Evolutionary conservation across 2,888 invertebrate species (phyloP).

Genomic region (Drosophila buzzatii): DNA sequence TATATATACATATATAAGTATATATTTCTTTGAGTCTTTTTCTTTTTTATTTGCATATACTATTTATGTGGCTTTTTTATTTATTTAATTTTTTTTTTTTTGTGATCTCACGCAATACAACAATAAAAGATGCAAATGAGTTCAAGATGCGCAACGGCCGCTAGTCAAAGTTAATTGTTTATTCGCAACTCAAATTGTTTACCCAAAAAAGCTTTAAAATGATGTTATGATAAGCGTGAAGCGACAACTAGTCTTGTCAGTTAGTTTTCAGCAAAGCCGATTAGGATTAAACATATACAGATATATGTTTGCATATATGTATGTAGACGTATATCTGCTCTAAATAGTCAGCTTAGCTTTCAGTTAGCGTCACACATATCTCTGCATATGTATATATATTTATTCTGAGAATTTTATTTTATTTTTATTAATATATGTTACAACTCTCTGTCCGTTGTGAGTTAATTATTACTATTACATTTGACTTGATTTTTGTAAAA

Average conservation of each 20-base stretch:
- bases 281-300: neutral
- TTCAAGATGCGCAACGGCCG: conserved; percentile 42
- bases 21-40: conserved; percentile 33
- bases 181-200: conserved; percentile 48
- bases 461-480: neutral
- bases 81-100: conserved; percentile 5
- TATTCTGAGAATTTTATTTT: neutral
- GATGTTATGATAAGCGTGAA: conserved; percentile 44
- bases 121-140: conserved; percentile 64
- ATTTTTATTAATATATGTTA: neutral
- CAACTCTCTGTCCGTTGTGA: neutral
- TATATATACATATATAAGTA: neutral
- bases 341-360: neutral
- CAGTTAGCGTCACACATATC: neutral
- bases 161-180: conserved; percentile 48
- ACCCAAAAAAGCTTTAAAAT: conserved; percentile 36
- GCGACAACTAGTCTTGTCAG: conserved; percentile 8
- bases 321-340: neutral
- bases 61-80: conserved; percentile 14
- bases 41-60: conserved; percentile 21
- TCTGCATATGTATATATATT: neutral
- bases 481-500: neutral
- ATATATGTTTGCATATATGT: neutral
- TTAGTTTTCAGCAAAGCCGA: neutral
- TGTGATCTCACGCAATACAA: conserved; percentile 45